Evolutionary conservation across 2,113 vertebrate genomes (phyloP).

Genomic region (Xenopus borealis): DNA sequence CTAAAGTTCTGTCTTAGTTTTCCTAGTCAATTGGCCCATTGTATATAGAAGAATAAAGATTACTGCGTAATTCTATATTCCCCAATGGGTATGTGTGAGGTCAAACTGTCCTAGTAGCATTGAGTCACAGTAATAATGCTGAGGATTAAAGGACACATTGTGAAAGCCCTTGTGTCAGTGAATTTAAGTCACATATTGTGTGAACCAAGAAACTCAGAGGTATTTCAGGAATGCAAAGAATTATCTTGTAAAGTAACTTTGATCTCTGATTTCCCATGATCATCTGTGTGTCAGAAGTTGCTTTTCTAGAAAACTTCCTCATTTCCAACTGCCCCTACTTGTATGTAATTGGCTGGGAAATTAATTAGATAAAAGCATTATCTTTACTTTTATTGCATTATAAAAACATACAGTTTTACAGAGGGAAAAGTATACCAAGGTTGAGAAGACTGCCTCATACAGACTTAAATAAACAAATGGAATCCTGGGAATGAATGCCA

Average conservation of each 20-base stretch:
- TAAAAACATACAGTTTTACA: no score
- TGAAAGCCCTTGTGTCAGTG: slow-evolving; percentile 55
- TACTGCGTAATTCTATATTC: background rate
- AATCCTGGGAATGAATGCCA: no score
- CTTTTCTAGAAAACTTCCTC: background rate
- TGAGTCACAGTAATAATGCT: slow-evolving; percentile 65
- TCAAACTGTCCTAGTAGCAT: slow-evolving; percentile 52
- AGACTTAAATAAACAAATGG: no score
- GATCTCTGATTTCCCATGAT: slow-evolving; percentile 60
- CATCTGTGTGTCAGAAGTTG: slow-evolving; percentile 59
- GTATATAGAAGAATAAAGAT: background rate
- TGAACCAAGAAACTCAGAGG: slow-evolving; percentile 58
- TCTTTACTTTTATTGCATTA: no score
- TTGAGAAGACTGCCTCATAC: no score
- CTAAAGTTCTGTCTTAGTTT: background rate
- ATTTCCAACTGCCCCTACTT: background rate
- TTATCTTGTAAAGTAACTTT: slow-evolving; percentile 61
- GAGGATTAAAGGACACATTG: slow-evolving; percentile 39
- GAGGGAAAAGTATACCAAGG: no score
- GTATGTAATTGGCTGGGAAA: no score
- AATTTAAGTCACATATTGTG: slow-evolving; percentile 65
- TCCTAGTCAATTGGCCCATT: background rate
- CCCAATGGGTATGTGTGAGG: slow-evolving; percentile 51
- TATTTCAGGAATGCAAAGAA: slow-evolving; percentile 71
- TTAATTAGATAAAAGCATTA: no score